phyloP scores from a whole-genome alignment of 1,140 invertebrate genomes.

The Drosophila santomea region DNA sequence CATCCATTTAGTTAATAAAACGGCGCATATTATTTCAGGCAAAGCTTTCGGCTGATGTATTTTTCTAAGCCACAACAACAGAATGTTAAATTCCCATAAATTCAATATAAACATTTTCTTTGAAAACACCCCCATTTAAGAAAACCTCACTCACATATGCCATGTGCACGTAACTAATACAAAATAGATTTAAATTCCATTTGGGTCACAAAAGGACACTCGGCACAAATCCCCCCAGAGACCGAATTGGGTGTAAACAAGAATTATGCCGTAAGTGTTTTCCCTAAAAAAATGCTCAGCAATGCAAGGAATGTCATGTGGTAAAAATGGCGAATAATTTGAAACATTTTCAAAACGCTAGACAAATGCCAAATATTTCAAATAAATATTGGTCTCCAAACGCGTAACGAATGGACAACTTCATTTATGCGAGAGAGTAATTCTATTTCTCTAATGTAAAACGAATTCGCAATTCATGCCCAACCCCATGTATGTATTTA shows the following conservation, averaged over 20 bases:
- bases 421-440: conserved; percentile 1
- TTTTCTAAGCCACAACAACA: neutral
- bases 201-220: conserved; percentile 52
- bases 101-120: conserved; percentile 10
- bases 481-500: conserved; percentile 59
- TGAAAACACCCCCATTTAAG: neutral
- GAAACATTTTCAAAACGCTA: conserved; percentile 9
- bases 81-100: conserved; percentile 10
- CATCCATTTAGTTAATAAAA: too few relatives aligned
- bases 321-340: conserved; percentile 16
- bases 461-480: conserved; percentile 39
- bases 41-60: neutral
- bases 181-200: conserved; percentile 77
- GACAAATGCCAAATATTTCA: conserved; percentile 21
- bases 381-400: conserved; percentile 25
- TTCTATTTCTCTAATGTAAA: conserved; percentile 32
- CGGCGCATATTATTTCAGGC: too few relatives aligned
- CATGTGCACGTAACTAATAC: conserved; percentile 56
- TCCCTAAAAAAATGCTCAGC: conserved; percentile 56
- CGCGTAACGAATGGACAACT: conserved; percentile 26
- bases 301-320: conserved; percentile 22
- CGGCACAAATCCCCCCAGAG: conserved; percentile 41
- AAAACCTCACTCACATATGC: conserved; percentile 50
- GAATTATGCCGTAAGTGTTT: conserved; percentile 71
- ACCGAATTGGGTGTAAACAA: conserved; percentile 43